These are phyloP conservation scores for Nothocercus nigrocapillus DNA, from an alignment of 2,113 vertebrate species.

Conservation along the genomic window DNA sequence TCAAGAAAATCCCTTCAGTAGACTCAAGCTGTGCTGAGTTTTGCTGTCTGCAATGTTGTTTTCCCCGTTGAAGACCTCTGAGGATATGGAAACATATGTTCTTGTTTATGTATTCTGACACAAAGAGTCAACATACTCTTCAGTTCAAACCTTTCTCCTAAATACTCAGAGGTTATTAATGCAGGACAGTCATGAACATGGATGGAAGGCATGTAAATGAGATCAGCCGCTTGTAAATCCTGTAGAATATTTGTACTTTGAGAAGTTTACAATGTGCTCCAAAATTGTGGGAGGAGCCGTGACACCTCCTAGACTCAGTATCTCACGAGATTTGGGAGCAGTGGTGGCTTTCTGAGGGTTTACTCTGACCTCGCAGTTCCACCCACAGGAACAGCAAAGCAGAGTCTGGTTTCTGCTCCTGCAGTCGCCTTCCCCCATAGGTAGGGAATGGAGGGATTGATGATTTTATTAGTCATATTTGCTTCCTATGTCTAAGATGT, in stretches of 20 bases:
- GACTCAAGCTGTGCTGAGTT: not conserved
- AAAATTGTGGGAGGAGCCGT: not conserved
- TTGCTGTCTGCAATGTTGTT: not conserved
- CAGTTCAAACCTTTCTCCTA: not conserved
- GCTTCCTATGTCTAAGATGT: rapidly evolving
- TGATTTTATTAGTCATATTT: not conserved
- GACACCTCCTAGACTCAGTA: not conserved
- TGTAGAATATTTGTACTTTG: not conserved
- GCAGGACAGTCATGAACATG: not conserved
- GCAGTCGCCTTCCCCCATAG: not conserved
- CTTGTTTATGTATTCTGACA: not conserved
- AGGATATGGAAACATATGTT: not conserved
- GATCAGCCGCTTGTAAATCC: not conserved
- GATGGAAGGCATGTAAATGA: not conserved
- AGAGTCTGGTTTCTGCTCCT: not conserved
- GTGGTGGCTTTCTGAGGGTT: not conserved
- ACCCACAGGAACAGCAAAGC: not conserved
- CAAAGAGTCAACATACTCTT: not conserved
- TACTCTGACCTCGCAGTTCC: not conserved
- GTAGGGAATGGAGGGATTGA: not conserved
- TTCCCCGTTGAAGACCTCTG: not conserved
- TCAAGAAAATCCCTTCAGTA: not conserved
- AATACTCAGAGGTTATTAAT: not conserved
- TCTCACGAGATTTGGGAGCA: rapidly evolving
- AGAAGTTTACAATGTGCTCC: not conserved